Evolutionary conservation across 2,888 invertebrate species (phyloP), one percentile per base, ranked within the genome.

Genomic region (Tetragonula carbonaria): DNA sequence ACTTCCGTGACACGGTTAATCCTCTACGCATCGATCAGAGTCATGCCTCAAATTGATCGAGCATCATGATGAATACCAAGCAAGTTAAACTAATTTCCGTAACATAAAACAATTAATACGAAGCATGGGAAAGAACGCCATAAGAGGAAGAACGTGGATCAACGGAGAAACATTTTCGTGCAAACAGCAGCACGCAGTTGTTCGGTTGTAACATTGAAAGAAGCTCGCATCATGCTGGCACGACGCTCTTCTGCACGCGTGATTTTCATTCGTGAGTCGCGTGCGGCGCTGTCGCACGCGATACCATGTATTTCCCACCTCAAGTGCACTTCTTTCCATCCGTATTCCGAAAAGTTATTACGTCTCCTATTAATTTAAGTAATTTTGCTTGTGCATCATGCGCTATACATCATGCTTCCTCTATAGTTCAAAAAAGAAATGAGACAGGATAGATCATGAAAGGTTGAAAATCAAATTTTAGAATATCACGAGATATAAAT

Each of bases 251-350:
- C 23, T 74, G n/a, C 51, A 74, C 65, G 65, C 65, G 63, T 63
- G n/a, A 51, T 74, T 74, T 74, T 51, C 63, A 51, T n/a, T 65
- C 33, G 63, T 63, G 51, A 53, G 65, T 74, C 63, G 74, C 63
- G 53, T 73, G 73, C 50, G 62, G 5, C 16, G 11, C 50, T 6
- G 33, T 51, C 23, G 62, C 74, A 74, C 65, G 74, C 74, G n/a
- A 74, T 38, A 50, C 50, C 14, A 23, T 50, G 33, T 18, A 51
- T 63, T 63, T 63, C 51, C 68, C 68, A 18, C 11, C 6, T n/a
- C 45, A 45, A 66, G 8, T n/a, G 13, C 21, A 65, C 57, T 13
- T 59, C 57, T 2, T 14, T 13, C 13, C n/a, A 0, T 4, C 13
- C 13, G n/a, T 57, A 55, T n/a, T 14, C n/a, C 57, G 2, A 59